These are phyloP conservation scores for Muntiacus reevesi DNA, from an alignment of 2,113 vertebrate species.

Conservation along the genomic window DNA sequence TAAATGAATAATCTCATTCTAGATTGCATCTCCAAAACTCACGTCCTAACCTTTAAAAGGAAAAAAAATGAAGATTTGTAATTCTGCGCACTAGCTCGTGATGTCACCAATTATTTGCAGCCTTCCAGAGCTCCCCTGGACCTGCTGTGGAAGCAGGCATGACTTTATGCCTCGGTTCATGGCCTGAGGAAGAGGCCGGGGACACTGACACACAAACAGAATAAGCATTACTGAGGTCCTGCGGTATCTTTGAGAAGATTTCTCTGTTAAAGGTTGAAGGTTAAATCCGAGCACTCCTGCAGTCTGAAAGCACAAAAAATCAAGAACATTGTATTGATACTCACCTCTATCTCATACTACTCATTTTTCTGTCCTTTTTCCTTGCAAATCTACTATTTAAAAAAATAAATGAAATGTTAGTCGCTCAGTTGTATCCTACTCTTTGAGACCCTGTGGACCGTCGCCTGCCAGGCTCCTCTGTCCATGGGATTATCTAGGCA, in stretches of 20 bases:
- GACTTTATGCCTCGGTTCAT: neutral
- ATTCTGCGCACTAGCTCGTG: neutral
- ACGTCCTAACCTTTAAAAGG: neutral
- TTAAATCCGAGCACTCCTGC: neutral
- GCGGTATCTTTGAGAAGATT: neutral
- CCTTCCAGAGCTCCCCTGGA: neutral
- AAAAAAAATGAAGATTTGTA: neutral
- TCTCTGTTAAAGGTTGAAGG: neutral
- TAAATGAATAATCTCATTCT: neutral
- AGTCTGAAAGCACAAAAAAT: neutral
- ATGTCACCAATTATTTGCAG: neutral
- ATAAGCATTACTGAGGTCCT: neutral
- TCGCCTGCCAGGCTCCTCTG: neutral
- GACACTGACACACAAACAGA: neutral
- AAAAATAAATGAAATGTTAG: neutral
- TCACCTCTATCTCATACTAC: neutral
- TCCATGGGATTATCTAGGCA: neutral
- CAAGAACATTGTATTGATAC: neutral
- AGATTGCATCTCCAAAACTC: neutral
- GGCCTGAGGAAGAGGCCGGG: accelerated
- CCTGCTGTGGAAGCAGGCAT: neutral
- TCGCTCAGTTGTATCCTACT: neutral
- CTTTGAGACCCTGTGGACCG: neutral
- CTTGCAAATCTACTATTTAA: neutral
- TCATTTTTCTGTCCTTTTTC: neutral